phyloP scores from a whole-genome alignment of 2,113 vertebrate species.

The Podilymbus podiceps region DNA sequence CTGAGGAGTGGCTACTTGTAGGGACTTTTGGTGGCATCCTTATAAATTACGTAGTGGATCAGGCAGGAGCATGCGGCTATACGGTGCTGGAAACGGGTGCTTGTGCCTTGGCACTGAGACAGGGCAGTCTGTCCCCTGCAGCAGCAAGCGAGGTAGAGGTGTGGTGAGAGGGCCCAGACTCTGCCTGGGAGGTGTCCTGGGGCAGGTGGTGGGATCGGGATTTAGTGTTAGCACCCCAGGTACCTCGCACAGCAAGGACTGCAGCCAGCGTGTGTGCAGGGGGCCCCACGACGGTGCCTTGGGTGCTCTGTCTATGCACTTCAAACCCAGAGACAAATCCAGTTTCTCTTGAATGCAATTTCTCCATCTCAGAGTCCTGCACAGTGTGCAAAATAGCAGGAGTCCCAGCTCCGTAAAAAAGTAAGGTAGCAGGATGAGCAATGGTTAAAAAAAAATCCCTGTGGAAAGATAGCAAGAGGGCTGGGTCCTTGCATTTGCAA shows the following conservation, averaged over 20 bases:
- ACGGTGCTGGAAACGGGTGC: neutral
- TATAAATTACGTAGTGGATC: neutral
- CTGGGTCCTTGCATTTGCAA: neutral
- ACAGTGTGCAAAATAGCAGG: neutral
- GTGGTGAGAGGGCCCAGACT: neutral
- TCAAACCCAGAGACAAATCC: neutral
- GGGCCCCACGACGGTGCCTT: neutral
- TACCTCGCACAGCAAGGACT: neutral
- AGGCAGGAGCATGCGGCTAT: neutral
- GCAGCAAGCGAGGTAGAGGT: neutral
- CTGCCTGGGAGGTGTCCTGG: accelerated
- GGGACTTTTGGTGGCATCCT: neutral
- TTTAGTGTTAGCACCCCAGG: neutral
- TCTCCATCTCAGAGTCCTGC: neutral
- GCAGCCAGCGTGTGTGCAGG: neutral
- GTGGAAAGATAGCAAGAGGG: neutral
- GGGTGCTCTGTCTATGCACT: neutral
- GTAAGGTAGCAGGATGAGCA: neutral
- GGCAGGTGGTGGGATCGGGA: neutral
- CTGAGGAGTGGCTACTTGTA: neutral
- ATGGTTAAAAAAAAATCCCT: neutral
- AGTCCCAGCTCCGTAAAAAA: neutral
- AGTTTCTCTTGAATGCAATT: neutral
- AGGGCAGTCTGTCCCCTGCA: neutral
- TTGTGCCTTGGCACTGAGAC: neutral